Evolutionary conservation across 1,140 invertebrate species (phyloP).

Genomic region (Drosophila kohkoa): DNA sequence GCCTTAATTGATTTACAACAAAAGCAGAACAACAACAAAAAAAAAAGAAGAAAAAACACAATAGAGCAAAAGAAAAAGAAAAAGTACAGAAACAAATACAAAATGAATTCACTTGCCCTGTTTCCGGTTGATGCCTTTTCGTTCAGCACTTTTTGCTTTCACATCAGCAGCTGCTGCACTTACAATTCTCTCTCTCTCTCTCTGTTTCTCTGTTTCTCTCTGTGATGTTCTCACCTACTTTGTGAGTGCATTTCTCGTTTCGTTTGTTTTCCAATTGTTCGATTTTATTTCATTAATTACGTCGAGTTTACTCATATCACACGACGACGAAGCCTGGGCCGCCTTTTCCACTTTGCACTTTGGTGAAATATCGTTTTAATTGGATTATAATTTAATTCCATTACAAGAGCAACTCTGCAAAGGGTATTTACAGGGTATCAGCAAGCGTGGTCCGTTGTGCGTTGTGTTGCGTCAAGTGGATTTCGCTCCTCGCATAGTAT

Average conservation of each 20-base stretch:
- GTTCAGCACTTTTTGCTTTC: slow-evolving; percentile 31
- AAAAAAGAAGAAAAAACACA: no score
- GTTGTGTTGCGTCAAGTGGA: no score
- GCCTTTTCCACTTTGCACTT: background rate
- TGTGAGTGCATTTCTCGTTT: slow-evolving; percentile 7
- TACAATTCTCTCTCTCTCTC: background rate
- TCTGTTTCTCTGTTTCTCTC: background rate
- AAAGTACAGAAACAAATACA: slow-evolving; percentile 56
- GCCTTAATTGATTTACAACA: slow-evolving; percentile 54
- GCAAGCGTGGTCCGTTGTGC: no score
- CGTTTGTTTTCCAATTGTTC: slow-evolving; percentile 12
- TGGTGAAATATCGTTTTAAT: background rate
- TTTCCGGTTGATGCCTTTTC: slow-evolving; percentile 40
- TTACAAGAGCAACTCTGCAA: background rate
- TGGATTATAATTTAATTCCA: background rate
- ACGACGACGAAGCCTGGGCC: background rate
- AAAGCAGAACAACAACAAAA: slow-evolving; percentile 4
- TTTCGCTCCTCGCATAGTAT: slow-evolving; percentile 7
- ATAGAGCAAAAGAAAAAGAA: slow-evolving; percentile 4
- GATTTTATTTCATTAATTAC: slow-evolving; percentile 19
- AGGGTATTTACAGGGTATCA: background rate
- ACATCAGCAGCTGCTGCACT: slow-evolving; percentile 32
- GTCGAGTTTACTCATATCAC: background rate
- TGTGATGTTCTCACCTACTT: slow-evolving; percentile 7
- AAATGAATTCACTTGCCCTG: slow-evolving; percentile 52